A percentile compares a stretch with the other conserved stretches of the same genome.
Evolutionary conservation across 1,140 invertebrate species (phyloP).

Genomic region (Dryas iulia): DNA sequence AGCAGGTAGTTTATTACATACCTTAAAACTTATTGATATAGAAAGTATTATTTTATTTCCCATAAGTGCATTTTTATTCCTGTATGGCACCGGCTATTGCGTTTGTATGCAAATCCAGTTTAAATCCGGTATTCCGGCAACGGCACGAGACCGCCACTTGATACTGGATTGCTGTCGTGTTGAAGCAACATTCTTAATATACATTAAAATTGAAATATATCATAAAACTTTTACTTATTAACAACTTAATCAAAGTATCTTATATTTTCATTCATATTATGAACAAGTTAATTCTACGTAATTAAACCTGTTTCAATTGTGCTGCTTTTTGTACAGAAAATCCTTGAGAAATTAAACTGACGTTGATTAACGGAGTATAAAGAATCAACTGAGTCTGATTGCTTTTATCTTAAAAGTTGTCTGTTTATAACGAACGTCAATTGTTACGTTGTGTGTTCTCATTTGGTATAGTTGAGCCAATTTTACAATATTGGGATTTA

Average conservation of each 20-base stretch:
- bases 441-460: conserved; percentile 3
- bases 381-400: not conserved
- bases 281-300: not conserved
- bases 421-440: conserved; percentile 10
- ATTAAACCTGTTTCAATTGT: not conserved
- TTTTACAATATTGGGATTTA: conserved; percentile 7
- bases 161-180: conserved; percentile 26
- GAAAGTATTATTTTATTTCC: not conserved
- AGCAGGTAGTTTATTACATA: too few relatives aligned
- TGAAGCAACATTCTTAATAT: conserved; percentile 32
- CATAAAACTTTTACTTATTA: conserved; percentile 5
- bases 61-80: conserved; percentile 1
- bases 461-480: conserved; percentile 6
- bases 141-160: conserved; percentile 32
- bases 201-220: conserved; percentile 11
- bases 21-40: not conserved
- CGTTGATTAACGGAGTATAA: not conserved
- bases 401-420: conserved; percentile 1
- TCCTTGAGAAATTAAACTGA: not conserved
- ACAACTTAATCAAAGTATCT: not conserved
- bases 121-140: conserved; percentile 31
- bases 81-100: conserved; percentile 21
- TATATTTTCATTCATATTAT: not conserved
- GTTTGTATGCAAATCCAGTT: conserved; percentile 35
- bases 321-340: not conserved